phyloP scores from a whole-genome alignment of 2,113 vertebrate species.

The Centropus unirufus region DNA sequence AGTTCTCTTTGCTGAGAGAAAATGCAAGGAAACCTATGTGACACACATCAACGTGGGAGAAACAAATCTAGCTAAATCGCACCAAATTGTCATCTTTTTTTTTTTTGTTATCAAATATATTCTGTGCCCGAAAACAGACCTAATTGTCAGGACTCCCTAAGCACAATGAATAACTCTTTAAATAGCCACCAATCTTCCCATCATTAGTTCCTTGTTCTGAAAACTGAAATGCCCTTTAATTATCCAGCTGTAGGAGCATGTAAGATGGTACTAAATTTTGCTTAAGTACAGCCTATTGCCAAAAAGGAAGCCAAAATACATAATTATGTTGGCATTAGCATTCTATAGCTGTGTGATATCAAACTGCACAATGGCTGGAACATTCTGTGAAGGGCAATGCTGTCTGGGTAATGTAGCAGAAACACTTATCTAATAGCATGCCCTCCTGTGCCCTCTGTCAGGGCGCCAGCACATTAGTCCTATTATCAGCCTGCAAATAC shows the following conservation, averaged over 20 bases:
- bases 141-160: background rate
- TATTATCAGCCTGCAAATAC: constrained; percentile 38
- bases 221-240: constrained; percentile 75
- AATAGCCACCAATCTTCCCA: constrained; percentile 64
- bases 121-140: background rate
- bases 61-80: background rate
- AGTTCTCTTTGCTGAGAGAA: background rate
- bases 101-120: background rate
- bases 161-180: constrained; percentile 35
- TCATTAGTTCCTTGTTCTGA: constrained; percentile 58
- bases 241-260: constrained; percentile 72
- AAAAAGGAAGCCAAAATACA: constrained; percentile 73
- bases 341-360: constrained; percentile 56
- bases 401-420: constrained; percentile 72
- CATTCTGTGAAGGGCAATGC: constrained; percentile 69
- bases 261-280: constrained; percentile 72
- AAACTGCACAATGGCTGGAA: constrained; percentile 60
- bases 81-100: background rate
- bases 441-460: constrained; percentile 64
- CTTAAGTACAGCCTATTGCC: constrained; percentile 66
- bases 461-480: constrained; percentile 43
- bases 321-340: constrained; percentile 73
- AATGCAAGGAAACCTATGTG: background rate
- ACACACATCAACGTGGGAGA: background rate
- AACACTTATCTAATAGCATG: constrained; percentile 63